A percentile compares a stretch with the other conserved stretches of the same genome.
These are phyloP conservation scores for Pipra filicauda DNA, from an alignment of 2,113 vertebrate genomes.

Conservation along the genomic window DNA sequence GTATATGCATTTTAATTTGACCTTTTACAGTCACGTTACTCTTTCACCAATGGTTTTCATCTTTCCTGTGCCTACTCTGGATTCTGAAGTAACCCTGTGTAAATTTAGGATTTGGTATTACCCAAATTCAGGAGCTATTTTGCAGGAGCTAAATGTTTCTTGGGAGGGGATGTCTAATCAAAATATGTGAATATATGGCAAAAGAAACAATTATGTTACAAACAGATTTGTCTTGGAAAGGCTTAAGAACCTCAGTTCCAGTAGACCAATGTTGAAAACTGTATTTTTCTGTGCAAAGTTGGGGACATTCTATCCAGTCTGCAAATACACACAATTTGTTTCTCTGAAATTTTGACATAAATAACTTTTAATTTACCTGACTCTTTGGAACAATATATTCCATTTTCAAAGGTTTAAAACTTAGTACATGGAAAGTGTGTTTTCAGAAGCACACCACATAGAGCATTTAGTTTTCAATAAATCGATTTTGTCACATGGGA, in stretches of 20 bases:
- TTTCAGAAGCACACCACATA: neutral
- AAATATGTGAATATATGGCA: neutral
- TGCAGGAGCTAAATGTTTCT: neutral
- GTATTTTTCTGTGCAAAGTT: neutral
- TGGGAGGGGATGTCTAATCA: neutral
- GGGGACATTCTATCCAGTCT: neutral
- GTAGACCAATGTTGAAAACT: neutral
- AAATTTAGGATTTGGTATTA: neutral
- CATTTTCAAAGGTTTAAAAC: neutral
- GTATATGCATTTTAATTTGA: conserved; percentile 7
- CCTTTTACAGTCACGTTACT: neutral
- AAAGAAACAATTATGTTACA: neutral
- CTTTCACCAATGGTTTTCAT: neutral
- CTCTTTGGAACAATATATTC: neutral
- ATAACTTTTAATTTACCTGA: neutral
- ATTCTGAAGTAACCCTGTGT: neutral
- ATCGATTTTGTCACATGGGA: neutral
- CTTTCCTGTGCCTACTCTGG: neutral
- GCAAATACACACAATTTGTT: neutral
- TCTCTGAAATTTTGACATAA: neutral
- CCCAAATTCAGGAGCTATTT: neutral
- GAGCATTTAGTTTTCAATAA: neutral
- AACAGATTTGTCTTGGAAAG: neutral
- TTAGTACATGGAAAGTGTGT: neutral
- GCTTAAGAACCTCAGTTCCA: neutral